Conservation (phyloP, 37 sponge, comb jelly and placozoan genomes). For the Cladorhizidae sp. region DNA sequence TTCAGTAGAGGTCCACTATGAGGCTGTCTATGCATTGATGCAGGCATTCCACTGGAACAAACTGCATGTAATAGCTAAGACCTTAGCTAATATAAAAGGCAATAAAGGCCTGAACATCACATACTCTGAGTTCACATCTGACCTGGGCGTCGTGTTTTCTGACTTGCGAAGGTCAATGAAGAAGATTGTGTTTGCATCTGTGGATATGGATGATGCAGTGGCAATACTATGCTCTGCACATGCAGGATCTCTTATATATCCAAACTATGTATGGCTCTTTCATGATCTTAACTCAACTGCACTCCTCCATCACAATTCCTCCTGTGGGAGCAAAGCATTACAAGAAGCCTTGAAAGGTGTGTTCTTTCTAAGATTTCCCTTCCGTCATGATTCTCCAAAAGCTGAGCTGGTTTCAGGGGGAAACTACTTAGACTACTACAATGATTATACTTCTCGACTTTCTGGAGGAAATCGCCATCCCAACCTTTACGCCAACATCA, state of each 20-base stretch:
- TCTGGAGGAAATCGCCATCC: not conserved
- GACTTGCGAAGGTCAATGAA: not conserved
- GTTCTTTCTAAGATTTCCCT: not conserved
- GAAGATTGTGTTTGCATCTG: slow-evolving; percentile 8
- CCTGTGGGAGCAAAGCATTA: not conserved
- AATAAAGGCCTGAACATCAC: not conserved
- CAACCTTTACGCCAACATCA: slow-evolving; percentile 12
- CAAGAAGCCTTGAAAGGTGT: not conserved
- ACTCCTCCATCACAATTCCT: not conserved
- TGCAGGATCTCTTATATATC: not conserved
- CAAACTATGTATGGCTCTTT: slow-evolving; percentile 16
- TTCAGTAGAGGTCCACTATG: slow-evolving; percentile 3
- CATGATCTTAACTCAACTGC: not conserved
- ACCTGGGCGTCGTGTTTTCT: not conserved
- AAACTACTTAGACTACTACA: not conserved
- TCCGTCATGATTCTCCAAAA: not conserved
- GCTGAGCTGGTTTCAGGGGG: not conserved
- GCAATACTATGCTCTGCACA: not conserved
- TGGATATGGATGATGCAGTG: not conserved
- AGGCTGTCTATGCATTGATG: not conserved
- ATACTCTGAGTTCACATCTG: not conserved
- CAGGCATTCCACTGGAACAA: not conserved
- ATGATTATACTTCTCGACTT: not conserved
- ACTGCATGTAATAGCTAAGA: not conserved
- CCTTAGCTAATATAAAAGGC: not conserved